Conservation (phyloP, 2,113 vertebrate species). For the Zootoca vivipara region DNA sequence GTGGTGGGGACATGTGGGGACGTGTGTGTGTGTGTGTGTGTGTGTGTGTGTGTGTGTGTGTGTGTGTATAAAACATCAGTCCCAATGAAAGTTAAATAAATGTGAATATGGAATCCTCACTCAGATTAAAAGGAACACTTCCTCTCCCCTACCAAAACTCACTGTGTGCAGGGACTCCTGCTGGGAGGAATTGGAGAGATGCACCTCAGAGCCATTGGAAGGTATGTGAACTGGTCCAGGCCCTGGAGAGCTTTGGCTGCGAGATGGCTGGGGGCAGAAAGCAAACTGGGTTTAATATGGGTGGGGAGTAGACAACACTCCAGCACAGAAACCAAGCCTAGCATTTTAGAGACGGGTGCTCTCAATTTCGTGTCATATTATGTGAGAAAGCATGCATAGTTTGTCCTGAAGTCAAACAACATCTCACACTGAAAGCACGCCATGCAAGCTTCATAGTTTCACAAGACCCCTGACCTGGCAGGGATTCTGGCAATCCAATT, state of each 20-base stretch:
- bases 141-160: background rate
- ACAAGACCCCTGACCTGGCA: background rate
- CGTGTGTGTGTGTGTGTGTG: background rate
- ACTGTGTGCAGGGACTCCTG: background rate
- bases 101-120: background rate
- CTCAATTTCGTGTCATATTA: background rate
- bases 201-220: background rate
- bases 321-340: background rate
- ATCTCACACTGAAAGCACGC: background rate
- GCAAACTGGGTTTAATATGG: too few species aligned
- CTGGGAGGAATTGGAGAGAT: background rate
- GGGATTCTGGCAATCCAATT: background rate
- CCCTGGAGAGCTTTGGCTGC: conserved; percentile 17
- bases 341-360: too few species aligned
- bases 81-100: background rate
- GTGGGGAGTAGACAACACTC: background rate
- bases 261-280: background rate
- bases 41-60: background rate
- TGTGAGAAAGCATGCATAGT: background rate
- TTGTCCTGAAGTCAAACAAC: background rate
- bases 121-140: background rate
- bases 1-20: background rate
- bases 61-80: background rate
- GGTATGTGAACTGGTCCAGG: background rate
- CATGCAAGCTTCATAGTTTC: background rate